Evolutionary conservation across 2,888 invertebrate genomes (phyloP).

Genomic region (Trichopria drosophilae): DNA sequence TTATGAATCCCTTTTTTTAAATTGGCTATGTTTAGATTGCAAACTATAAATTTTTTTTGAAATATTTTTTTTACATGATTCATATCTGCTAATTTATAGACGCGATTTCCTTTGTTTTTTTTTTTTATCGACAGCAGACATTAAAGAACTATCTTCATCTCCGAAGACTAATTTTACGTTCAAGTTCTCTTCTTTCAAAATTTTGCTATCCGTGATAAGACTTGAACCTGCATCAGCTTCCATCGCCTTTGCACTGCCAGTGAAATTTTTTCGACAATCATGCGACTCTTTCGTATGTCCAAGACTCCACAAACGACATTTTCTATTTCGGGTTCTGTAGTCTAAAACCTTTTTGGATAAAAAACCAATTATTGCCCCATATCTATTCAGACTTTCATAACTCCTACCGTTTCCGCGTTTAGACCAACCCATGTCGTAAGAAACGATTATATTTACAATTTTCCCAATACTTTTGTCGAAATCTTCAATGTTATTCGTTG

Average conservation of each 20-base stretch:
- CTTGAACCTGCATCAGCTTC: constrained; percentile 46
- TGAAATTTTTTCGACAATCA: constrained; percentile 32
- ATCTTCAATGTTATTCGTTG: too few species aligned
- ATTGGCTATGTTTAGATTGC: not conserved
- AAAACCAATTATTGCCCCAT: not conserved
- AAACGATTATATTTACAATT: not conserved
- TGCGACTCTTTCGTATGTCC: constrained; percentile 22
- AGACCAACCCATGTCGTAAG: not conserved
- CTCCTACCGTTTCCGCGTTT: not conserved
- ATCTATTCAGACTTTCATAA: too few species aligned
- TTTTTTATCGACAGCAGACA: constrained; percentile 5
- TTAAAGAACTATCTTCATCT: constrained; percentile 1
- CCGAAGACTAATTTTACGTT: not conserved
- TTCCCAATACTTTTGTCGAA: not conserved
- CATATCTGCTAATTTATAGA: constrained; percentile 18
- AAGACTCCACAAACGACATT: constrained; percentile 34
- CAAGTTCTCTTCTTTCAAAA: not conserved
- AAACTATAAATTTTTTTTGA: not conserved
- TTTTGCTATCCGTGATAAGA: not conserved
- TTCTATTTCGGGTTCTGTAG: not conserved
- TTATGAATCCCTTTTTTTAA: constrained; percentile 1
- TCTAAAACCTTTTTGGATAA: not conserved
- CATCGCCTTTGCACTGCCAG: too few species aligned
- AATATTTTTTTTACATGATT: constrained; percentile 8
- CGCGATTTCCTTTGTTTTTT: constrained; percentile 6